phyloP scores from a whole-genome alignment of 2,888 invertebrate genomes.

The Caenorhabditis sp. region DNA sequence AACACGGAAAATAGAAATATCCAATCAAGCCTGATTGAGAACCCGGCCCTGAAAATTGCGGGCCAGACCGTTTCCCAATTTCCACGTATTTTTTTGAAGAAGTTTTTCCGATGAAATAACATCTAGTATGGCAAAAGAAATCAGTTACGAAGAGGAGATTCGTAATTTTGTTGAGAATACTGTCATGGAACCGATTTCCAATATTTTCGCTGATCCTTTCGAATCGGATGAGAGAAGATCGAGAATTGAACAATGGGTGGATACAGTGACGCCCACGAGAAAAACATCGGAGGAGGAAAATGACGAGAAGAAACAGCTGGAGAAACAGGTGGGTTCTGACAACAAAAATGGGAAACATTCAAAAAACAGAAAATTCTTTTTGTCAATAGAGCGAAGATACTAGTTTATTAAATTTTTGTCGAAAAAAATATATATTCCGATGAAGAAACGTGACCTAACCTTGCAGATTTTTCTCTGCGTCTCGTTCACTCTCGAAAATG shows the following conservation, averaged over 20 bases:
- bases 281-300: neutral
- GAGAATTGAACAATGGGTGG: conserved; percentile 49
- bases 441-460: too few relatives aligned
- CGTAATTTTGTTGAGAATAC: conserved; percentile 18
- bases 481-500: too few relatives aligned
- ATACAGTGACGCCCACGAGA: conserved; percentile 7
- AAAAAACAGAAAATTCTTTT: too few relatives aligned
- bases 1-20: too few relatives aligned
- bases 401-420: too few relatives aligned
- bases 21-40: too few relatives aligned
- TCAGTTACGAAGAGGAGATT: conserved; percentile 39
- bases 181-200: conserved; percentile 7
- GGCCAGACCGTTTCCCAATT: too few relatives aligned
- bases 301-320: neutral
- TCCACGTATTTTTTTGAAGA: conserved; percentile 5
- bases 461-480: too few relatives aligned
- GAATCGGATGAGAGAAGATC: conserved; percentile 41
- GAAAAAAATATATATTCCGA: too few relatives aligned
- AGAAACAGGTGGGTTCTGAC: conserved; percentile 1
- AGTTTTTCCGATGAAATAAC: conserved; percentile 26
- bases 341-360: too few relatives aligned
- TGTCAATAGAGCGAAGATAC: too few relatives aligned
- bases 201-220: conserved; percentile 48
- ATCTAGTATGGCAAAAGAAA: conserved; percentile 27
- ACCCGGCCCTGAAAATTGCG: too few relatives aligned